Conservation (phyloP, 2,888 invertebrate genomes). For the Napeogenes sylphis region DNA sequence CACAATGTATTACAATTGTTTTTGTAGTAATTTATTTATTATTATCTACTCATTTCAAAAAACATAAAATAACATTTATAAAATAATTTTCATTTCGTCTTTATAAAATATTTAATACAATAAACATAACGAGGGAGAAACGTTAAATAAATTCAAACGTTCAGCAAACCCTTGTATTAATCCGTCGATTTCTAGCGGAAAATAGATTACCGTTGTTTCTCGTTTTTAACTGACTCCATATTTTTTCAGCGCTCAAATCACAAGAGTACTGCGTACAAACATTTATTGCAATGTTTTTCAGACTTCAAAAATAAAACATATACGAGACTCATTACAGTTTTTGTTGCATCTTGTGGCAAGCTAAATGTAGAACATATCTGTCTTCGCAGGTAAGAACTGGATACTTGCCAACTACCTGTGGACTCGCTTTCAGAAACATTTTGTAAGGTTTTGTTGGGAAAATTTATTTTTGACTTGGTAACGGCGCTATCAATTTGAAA, state of each 20-base stretch:
- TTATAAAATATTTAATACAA: too few species aligned
- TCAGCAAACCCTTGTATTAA: too few species aligned
- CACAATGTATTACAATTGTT: too few species aligned
- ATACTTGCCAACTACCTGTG: slow-evolving; percentile 73
- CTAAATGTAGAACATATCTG: slow-evolving; percentile 57
- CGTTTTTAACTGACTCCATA: slow-evolving; percentile 31
- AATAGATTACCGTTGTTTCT: slow-evolving; percentile 9
- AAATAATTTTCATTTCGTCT: too few species aligned
- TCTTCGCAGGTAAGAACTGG: slow-evolving; percentile 62
- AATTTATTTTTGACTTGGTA: slow-evolving; percentile 37
- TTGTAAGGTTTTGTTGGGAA: slow-evolving; percentile 38
- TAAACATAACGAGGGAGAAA: too few species aligned
- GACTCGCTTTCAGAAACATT: slow-evolving; percentile 57
- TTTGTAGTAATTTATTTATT: too few species aligned
- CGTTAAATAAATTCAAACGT: too few species aligned
- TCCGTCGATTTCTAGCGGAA: too few species aligned
- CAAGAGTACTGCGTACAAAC: slow-evolving; percentile 25
- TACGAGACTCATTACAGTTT: slow-evolving; percentile 51
- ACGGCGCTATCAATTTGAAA: slow-evolving; percentile 28
- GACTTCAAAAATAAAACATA: slow-evolving; percentile 30
- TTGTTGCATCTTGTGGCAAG: slow-evolving; percentile 44
- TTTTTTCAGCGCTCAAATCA: slow-evolving; percentile 27
- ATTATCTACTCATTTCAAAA: too few species aligned
- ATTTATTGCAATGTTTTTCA: slow-evolving; percentile 29
- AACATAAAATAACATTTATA: too few species aligned